Evolutionary conservation across 2,888 invertebrate species (phyloP).

Genomic region (Subacronicta megacephala): DNA sequence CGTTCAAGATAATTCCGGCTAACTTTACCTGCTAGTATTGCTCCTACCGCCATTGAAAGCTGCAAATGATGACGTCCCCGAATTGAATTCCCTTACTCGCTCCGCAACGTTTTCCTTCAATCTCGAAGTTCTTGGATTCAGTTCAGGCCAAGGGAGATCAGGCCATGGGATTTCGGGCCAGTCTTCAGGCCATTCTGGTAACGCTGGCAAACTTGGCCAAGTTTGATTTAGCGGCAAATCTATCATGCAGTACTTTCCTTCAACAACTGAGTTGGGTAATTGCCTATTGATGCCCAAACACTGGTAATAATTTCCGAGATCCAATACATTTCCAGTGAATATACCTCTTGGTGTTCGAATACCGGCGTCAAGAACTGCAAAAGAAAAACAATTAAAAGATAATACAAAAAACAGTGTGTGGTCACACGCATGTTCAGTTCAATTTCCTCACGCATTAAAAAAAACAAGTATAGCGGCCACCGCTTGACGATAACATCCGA

Average conservation of each 20-base stretch:
- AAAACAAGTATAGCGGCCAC: too few relatives aligned
- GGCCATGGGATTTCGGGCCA: slow-evolving; percentile 43
- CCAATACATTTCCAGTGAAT: slow-evolving; percentile 64
- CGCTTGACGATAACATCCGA: too few relatives aligned
- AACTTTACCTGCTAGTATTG: slow-evolving; percentile 13
- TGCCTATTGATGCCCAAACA: slow-evolving; percentile 68
- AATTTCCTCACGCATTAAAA: too few relatives aligned
- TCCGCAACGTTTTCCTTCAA: slow-evolving; percentile 25
- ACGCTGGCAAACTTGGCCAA: slow-evolving; percentile 48
- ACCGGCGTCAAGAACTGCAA: slow-evolving; percentile 74
- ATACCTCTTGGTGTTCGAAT: slow-evolving; percentile 72
- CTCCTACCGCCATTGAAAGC: slow-evolving; percentile 28
- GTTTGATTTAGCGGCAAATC: slow-evolving; percentile 64
- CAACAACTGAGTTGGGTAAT: slow-evolving; percentile 59
- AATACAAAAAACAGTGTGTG: too few relatives aligned
- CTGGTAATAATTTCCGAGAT: slow-evolving; percentile 73
- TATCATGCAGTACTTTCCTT: slow-evolving; percentile 78
- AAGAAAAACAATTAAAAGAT: not conserved
- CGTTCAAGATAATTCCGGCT: too few relatives aligned
- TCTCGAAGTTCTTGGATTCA: slow-evolving; percentile 29
- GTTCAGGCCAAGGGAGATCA: slow-evolving; percentile 38
- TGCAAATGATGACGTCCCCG: slow-evolving; percentile 11
- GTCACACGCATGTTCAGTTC: too few relatives aligned
- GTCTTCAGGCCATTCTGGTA: slow-evolving; percentile 56
- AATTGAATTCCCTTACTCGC: slow-evolving; percentile 28